These are phyloP conservation scores for Geopemphigus sp. DNA, from an alignment of 1,140 invertebrate species.

Conservation along the genomic window DNA sequence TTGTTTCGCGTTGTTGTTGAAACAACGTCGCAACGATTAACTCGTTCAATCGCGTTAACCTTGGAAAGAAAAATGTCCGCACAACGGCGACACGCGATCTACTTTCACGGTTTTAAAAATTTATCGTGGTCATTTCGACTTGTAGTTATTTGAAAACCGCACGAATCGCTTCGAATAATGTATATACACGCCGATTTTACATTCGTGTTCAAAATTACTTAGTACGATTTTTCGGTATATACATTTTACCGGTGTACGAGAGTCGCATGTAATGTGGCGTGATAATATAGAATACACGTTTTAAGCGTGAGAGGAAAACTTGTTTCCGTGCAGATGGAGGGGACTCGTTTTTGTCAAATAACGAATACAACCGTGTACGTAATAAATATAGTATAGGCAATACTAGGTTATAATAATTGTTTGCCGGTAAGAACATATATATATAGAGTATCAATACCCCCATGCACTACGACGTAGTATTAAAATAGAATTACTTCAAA, in stretches of 20 bases:
- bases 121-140: not conserved
- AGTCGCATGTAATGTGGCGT: conserved; percentile 11
- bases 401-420: not conserved
- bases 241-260: not conserved
- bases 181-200: not conserved
- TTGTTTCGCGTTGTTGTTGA: too few species aligned
- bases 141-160: conserved; percentile 5
- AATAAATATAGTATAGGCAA: not conserved
- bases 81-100: not conserved
- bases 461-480: too few species aligned
- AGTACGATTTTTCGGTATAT: conserved; percentile 15
- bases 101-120: not conserved
- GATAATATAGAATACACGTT: conserved; percentile 3
- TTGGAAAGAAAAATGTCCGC: not conserved
- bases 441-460: too few species aligned
- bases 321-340: not conserved
- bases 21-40: too few species aligned
- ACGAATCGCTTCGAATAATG: not conserved
- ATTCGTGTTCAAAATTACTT: conserved; percentile 37
- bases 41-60: too few species aligned
- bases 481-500: too few species aligned
- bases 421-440: too few species aligned
- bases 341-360: not conserved
- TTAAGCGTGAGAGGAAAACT: not conserved
- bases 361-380: not conserved